Base-by-base conservation (phyloP, 2,797 vertebrate species). In the Acanthurus lineatus region DNA sequence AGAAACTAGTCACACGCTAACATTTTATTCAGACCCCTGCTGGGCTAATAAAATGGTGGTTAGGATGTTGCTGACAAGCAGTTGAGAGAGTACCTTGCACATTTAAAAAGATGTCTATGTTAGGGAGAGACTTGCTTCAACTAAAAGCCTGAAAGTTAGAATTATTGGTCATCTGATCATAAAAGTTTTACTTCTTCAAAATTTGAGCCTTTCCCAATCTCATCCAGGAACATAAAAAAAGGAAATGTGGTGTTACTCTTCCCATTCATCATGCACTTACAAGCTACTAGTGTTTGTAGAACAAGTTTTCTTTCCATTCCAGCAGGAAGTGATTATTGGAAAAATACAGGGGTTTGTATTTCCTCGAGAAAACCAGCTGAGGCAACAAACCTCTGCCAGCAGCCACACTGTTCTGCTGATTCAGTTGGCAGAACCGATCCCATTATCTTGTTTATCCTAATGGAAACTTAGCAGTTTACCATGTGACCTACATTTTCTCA, bases 381-480 rank as follows among this genome's bases (percentile, higher is more conserved):
- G 66, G 81, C 84, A 80, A 87, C 82, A 85, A 40, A 72, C 58
- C 47, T 68, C 64, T 20, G n/a, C 71, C 81, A 66, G 76, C 44
- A 60, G 67, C 77, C 53, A 6, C 58, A 42, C 38, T 38, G 85
- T 80, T 82, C 74, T 81, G 81, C 83, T 82, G 69, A 87, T 70
- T 86, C 76, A 80, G 42, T 74, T 45, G 56, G 85, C 86, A 90
- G 73, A 87, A 86, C 74, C 61, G 81, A 87, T 92, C 84, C 77
- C 69, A 88, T 87, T 85, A 88, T 79, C 74, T 66, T 88, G 80
- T 91, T 90, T 86, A 85, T 83, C 83, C 83, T 87, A 73, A 76
- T 80, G 85, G 82, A 85, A 89, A 88, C 78, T 67, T 79, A 77
- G 78, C 66, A 51, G 59, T 87, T 89, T 69, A 76, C 76, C 83